Evolutionary conservation across 2,888 invertebrate species (phyloP), one percentile per base, ranked within the genome.

Genomic region (Enoplolaimus lenunculus): DNA sequence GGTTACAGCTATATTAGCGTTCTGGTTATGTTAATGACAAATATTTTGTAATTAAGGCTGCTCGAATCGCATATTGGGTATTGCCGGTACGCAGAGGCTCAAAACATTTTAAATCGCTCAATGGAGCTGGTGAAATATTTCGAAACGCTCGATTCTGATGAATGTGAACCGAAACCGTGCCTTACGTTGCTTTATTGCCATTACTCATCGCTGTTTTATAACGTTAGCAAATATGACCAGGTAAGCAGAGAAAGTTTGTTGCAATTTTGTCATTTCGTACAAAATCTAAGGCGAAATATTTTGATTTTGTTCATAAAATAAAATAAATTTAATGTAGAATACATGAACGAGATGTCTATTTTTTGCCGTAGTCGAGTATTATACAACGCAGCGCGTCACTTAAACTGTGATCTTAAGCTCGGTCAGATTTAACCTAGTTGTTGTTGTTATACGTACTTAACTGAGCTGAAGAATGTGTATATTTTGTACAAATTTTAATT

Each of bases 21-120:
- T n/a, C n/a, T n/a, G n/a, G n/a, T n/a, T n/a, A n/a, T n/a, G n/a
- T n/a, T n/a, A n/a, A n/a, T n/a, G n/a, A n/a, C n/a, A 60, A 29
- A 62, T 67, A 67, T 68, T 59, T 70, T 57, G 71, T 66, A 33
- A 74, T 76, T 13, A 81, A 92, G 92, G 82, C 85, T 91, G 76
- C 83, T 93, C 69, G 89, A 89, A 82, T 89, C 90, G 70, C 89
- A 91, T 83, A 88, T 90, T 59, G 86, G 87, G 21, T 90, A 88
- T 81, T 90, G 90, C 81, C 86, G 88, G 79, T 91, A 90, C 82
- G 85, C 86, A 73, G 87, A 87, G 62, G 91, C 91, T 1, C 86
- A 88, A 34, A 83, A 86, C 76, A 90, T 90, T 0, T 87, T 87
- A 79, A 81, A 86, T 69, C 84, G 85, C 73, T 86, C 88, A 1